Conservation (phyloP, 1,140 invertebrate species). For the Drosophila equinoxialis region DNA sequence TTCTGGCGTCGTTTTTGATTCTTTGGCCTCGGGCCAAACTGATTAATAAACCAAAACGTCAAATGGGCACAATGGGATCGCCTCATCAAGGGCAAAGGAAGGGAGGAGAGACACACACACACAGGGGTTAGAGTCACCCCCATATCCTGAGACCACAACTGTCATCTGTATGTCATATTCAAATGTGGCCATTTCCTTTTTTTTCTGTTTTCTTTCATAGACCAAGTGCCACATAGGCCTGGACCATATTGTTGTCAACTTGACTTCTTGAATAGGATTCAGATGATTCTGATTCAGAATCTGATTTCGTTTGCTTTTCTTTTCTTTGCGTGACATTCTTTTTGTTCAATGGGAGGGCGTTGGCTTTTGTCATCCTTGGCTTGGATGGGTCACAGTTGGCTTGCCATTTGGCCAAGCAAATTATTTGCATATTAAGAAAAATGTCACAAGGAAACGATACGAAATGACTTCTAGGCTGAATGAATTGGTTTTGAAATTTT, state of each 20-base stretch:
- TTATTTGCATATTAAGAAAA: conserved; percentile 78
- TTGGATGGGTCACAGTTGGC: conserved; percentile 76
- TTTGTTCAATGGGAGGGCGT: conserved; percentile 47
- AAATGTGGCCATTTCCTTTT: conserved; percentile 51
- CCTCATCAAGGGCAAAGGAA: conserved; percentile 58
- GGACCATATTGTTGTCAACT: conserved; percentile 73
- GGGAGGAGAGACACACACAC: conserved; percentile 6
- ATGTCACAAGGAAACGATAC: not conserved
- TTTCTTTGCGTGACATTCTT: conserved; percentile 6
- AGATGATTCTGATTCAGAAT: conserved; percentile 42
- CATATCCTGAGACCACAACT: conserved; percentile 65
- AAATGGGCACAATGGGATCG: conserved; percentile 75
- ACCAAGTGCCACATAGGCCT: conserved; percentile 67
- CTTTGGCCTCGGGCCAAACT: conserved; percentile 77
- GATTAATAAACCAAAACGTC: conserved; percentile 83
- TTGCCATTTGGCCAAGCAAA: conserved; percentile 77
- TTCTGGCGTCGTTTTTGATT: conserved; percentile 49
- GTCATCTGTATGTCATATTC: conserved; percentile 78
- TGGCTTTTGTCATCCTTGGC: conserved; percentile 65
- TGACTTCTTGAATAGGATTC: conserved; percentile 71
- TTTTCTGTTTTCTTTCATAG: conserved; percentile 3
- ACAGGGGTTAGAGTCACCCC: conserved; percentile 31
- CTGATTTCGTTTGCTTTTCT: conserved; percentile 28
- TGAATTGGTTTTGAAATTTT: not conserved
- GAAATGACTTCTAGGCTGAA: not conserved